A percentile compares a stretch with the other conserved stretches of the same genome.
phyloP scores from a whole-genome alignment of 2,113 vertebrate species.

The Ancistrus triradiatus region DNA sequence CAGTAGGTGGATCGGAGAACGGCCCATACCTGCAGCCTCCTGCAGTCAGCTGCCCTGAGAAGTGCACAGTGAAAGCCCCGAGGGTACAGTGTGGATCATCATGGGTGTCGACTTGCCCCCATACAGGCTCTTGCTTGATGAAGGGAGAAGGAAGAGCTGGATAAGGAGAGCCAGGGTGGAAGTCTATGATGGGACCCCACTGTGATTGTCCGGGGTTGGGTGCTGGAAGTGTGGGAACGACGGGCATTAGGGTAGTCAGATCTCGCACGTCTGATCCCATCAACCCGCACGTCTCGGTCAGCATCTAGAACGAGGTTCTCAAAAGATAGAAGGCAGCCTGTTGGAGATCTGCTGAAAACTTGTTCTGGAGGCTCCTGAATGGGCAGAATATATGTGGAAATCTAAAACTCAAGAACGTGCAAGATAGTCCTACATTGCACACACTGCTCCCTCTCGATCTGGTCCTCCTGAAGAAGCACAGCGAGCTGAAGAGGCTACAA shows the following conservation, averaged over 20 bases:
- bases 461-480: neutral
- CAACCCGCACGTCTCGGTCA: slow-evolving; percentile 62
- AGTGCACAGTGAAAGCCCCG: slow-evolving; percentile 95
- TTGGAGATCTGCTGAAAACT: no score
- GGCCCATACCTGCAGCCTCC: slow-evolving; percentile 86
- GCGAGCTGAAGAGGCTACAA: slow-evolving; percentile 3
- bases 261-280: slow-evolving; percentile 92
- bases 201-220: slow-evolving; percentile 77
- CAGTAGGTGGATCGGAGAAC: slow-evolving; percentile 72
- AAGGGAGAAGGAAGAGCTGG: slow-evolving; percentile 83
- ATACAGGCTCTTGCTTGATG: slow-evolving; percentile 95
- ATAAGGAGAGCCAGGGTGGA: slow-evolving; percentile 81
- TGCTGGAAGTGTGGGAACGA: slow-evolving; percentile 76
- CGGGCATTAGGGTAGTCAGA: slow-evolving; percentile 80
- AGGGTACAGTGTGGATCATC: slow-evolving; percentile 87
- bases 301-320: slow-evolving; percentile 51
- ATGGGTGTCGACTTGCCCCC: slow-evolving; percentile 80
- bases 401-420: neutral
- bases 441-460: neutral
- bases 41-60: slow-evolving; percentile 91
- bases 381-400: neutral
- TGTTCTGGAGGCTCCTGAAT: no score
- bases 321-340: no score
- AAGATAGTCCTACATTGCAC: neutral
- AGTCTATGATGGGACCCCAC: slow-evolving; percentile 92